Evolutionary conservation across 2,888 invertebrate species (phyloP), one percentile per base, ranked within the genome.

Genomic region (Entomobrya proxima): DNA sequence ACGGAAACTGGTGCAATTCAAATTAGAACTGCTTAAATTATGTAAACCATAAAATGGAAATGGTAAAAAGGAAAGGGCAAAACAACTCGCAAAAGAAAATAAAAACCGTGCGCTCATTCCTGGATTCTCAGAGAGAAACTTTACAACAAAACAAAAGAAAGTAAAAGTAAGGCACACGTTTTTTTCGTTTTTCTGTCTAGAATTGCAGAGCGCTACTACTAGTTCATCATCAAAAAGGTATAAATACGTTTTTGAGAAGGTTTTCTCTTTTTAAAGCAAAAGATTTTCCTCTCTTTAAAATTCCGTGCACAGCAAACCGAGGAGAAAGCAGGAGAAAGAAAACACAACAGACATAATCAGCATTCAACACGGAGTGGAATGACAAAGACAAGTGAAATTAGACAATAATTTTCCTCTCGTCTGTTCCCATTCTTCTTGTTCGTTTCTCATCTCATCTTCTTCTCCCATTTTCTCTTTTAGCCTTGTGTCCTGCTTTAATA

Each of bases 401-500:
- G 55, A 76, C 75, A 76, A 55, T 55, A 76, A 76, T 76, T 76
- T 76, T 76, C 75, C 75, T 55, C 75, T 76, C 11, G 35, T 18
- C 55, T 76, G 52, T 35, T 50, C 18, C 74, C 50, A 15, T 74
- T 50, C 40, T 74, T 67, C 32, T 32, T 32, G 40, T 67, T 67
- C 37, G 18, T n/a, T n/a, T n/a, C n/a, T n/a, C n/a, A n/a, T n/a
- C n/a, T n/a, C n/a, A n/a, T n/a, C n/a, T 11, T 7, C 44, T 64
- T 9, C 64, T 64, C 64, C 27, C 21, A 9, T 27, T 27, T 64
- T 64, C 24, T 47, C 9, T 35, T 47, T 27, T 47, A 9, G 18
- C 24, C n/a, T 9, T n/a, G 18, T 50, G 5, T 67, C 40, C 21
- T 67, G 37, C n/a, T 35, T 67, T 67, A 67, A 61, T 74, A 74